These are phyloP conservation scores for Margarornis squamiger DNA, from an alignment of 2,797 vertebrate genomes.

Conservation along the genomic window DNA sequence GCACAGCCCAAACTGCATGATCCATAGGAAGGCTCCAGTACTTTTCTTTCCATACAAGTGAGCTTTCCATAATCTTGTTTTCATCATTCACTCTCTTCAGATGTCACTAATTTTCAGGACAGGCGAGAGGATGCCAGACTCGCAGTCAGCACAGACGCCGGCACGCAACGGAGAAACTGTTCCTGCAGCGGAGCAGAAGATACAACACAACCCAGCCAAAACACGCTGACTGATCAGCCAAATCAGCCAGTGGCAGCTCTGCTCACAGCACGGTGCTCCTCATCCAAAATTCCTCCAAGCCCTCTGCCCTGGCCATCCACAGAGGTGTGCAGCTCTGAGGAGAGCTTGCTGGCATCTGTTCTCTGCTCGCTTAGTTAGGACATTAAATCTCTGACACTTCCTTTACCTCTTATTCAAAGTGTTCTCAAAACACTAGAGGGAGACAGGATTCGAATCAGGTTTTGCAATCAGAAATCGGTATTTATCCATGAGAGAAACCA, in stretches of 20 bases:
- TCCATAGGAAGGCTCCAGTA: background rate
- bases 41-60: background rate
- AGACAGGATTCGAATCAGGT: conserved; percentile 1
- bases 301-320: background rate
- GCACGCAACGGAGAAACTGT: background rate
- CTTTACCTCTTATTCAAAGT: background rate
- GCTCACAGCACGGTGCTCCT: background rate
- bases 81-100: conserved; percentile 10
- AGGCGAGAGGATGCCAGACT: conserved; percentile 26
- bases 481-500: background rate
- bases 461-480: background rate
- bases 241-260: background rate
- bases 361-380: background rate
- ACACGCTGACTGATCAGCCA: background rate
- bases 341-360: background rate
- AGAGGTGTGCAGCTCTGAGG: background rate
- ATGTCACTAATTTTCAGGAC: conserved; percentile 56
- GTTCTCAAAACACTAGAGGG: conserved; percentile 25
- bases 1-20: background rate
- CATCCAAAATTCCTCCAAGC: background rate
- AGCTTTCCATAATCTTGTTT: conserved; percentile 1
- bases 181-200: background rate
- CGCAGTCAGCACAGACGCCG: background rate
- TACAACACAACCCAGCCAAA: background rate
- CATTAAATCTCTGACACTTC: background rate